Evolutionary conservation across 2,888 invertebrate genomes (phyloP), one percentile per base, ranked within the genome.

Genomic region (Calliopum simillimum): DNA sequence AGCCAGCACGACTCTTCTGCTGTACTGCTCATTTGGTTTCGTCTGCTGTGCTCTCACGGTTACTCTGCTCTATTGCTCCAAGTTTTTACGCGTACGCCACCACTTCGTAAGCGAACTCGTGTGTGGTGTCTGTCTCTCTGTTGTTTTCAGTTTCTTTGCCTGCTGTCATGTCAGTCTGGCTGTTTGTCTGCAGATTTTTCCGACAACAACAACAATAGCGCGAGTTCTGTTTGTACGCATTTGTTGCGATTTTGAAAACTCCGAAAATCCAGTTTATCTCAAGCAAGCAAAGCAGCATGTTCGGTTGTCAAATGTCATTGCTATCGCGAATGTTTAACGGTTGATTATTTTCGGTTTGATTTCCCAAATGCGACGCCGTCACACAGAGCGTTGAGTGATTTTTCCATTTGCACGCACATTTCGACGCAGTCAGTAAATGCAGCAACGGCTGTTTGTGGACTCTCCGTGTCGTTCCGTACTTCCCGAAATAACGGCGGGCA

Each of bases 211-310:
- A 55, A 23, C 21, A 44, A 55, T 46, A 58, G 71, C 67, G n/a
- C n/a, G n/a, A n/a, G n/a, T n/a, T n/a, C n/a, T n/a, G 64, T 21
- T 56, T 72, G 59, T 73, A 76, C 73, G 75, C 74, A 73, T 71
- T 74, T 68, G 68, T 71, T 71, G 70, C 73, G 71, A 74, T 74
- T 75, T 70, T 73, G 75, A 72, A 76, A 77, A 79, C 79, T 79
- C 77, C 79, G 76, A 79, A 78, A 82, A 84, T 84, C 84, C 84
- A 84, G 84, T 84, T 85, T 82, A 85, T 85, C 85, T 82, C 82
- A 83, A 84, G 82, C 84, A 80, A 84, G 85, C 85, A 81, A 80
- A 84, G 85, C 85, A 81, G 79, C 82, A 82, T 79, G 84, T 80
- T 79, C 83, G 84, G 84, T 82, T 81, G 83, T 79, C 59, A 49